Evolutionary conservation across 2,888 invertebrate genomes (phyloP), one percentile per base, ranked within the genome.

Genomic region (Orchesella flavescens): DNA sequence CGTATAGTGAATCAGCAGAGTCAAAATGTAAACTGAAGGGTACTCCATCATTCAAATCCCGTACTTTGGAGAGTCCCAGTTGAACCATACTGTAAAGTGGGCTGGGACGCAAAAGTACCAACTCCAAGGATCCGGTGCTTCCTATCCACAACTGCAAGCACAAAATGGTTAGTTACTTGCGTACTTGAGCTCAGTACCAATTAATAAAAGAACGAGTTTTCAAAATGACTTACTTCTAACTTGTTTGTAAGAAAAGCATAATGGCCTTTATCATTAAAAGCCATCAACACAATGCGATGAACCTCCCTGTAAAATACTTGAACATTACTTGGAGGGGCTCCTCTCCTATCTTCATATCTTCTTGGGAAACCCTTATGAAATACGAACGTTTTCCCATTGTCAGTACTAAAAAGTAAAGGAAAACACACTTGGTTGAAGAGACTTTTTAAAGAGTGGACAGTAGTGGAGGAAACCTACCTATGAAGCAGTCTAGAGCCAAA

Each of bases 21-120:
- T 87, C 87, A 74, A 77, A 87, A 19, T 86, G 44, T 3, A 87
- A 15, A 12, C 82, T 68, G 53, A 87, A 87, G 0, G 87, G 87
- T 2, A 85, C 68, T 1, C 74, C 86, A 21, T 81, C 79, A 12
- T 85, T 66, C 10, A 86, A 17, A 17, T 85, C 84, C 17, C 73
- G 75, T 15, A 65, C 43, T 7, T 79, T 61, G 1, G 84, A 77
- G 1, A 87, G 9, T 7, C 74, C 59, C 21, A 86, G 75, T 13
- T 85, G 85, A 12, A 82, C 83, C 76, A 86, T 81, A 12, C 79
- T 80, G 24, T 83, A 84, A 0, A 84, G 84, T 0, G 72, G 69
- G 65, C 83, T 84, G 0, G 87, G 87, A 15, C 87, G 69, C 0
- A 87, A 43, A 15, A 55, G 57, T 10, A 79, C 69, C 57, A 76